Conservation (phyloP, 2,113 vertebrate species). For the Eptatretus burgeri region DNA sequence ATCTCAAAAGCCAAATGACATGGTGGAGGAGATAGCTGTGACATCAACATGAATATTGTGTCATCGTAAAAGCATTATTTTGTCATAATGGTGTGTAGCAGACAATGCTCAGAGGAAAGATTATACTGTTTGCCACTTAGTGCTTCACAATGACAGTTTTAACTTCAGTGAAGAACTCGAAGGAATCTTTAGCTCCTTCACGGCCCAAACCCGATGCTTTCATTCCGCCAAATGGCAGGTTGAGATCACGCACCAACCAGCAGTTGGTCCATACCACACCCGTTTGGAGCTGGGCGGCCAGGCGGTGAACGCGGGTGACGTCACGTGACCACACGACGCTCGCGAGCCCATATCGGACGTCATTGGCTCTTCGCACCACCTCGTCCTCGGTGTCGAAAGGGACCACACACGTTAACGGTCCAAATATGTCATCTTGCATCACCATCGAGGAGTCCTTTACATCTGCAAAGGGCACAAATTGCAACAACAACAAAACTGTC, state of each 20-base stretch:
- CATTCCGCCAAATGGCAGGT: conserved; percentile 83
- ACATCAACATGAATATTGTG: too few species aligned
- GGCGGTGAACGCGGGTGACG: conserved; percentile 36
- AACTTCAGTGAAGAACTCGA: conserved; percentile 76
- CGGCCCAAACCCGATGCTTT: conserved; percentile 67
- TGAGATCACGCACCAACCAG: conserved; percentile 75
- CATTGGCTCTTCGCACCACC: conserved; percentile 40
- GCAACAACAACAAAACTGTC: too few species aligned
- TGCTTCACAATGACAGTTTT: conserved; percentile 66
- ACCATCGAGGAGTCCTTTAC: conserved; percentile 36
- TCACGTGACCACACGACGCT: conserved; percentile 54
- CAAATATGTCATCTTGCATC: conserved; percentile 96
- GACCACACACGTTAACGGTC: conserved; percentile 53
- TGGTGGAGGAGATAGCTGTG: too few species aligned
- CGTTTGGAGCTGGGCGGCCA: conserved; percentile 37
- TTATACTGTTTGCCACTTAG: conserved; percentile 15
- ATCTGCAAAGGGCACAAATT: conserved; percentile 11
- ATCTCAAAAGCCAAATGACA: too few species aligned
- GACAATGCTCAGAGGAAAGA: too few species aligned
- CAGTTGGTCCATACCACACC: conserved; percentile 89
- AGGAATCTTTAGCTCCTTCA: conserved; percentile 68
- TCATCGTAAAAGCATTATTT: too few species aligned
- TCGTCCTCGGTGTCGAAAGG: conserved; percentile 61
- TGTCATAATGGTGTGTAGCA: too few species aligned
- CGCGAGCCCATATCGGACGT: conserved; percentile 45